Evolutionary conservation across 2,113 vertebrate genomes (phyloP), one percentile per base, ranked within the genome.

Genomic region (Platysteira castanea): DNA sequence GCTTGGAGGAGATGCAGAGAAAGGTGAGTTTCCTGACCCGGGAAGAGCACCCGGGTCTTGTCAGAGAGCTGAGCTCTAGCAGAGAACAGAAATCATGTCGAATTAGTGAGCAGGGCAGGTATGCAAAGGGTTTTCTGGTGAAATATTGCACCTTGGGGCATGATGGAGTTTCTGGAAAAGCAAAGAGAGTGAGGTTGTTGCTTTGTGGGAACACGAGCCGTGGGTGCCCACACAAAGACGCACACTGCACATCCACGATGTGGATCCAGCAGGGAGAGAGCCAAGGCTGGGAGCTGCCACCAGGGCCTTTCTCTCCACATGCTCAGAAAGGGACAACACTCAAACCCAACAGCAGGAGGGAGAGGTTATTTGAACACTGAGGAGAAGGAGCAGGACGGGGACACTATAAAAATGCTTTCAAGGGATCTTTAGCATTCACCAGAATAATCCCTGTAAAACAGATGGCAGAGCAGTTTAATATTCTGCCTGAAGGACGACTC

Each of bases 391-490:
- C 42, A 53, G 11, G 59, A 57, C 59, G 46, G 73, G 60, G 74
- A 82, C 30, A 47, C 75, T 33, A 6, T 13, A 77, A 87, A 94
- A 93, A 82, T 89, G 78, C 84, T 97, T 97, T 87, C 76, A 89
- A 65, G 50, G 67, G 80, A 73, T 87, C 46, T 95, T 95, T 56
- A 85, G 46, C 23, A 47, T 64, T 59, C 88, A 78, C 76, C 63
- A 77, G 88, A 94, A 76, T 92, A 96, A 92, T 94, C 87, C 59
- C 44, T 33, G 63, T 53, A 91, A 94, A 96, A 86, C 97, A 97
- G 98, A 97, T 96, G 94, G 97, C 27, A 21, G 73, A 61, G 87
- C 52, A 53, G 41, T 67, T 91, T 71, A 59, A 64, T 78, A 41
- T 56, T 82, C 79, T 59, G 46, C 77, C 56, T 60, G 76, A 94